phyloP scores from a whole-genome alignment of 2,888 invertebrate species.

The Harpagoxenus sublaevis region DNA sequence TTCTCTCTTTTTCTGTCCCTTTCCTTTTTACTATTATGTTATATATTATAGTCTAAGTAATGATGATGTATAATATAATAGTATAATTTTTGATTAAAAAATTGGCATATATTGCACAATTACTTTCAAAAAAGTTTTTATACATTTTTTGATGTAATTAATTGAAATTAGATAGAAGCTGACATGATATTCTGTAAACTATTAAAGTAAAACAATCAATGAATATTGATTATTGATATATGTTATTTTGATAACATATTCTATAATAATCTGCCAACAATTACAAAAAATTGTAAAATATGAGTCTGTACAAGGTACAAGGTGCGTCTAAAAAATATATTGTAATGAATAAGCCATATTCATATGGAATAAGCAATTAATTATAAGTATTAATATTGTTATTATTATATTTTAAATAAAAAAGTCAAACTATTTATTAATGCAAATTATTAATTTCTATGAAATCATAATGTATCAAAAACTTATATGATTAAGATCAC shows the following conservation, averaged over 20 bases:
- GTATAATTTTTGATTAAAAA: slow-evolving; percentile 19
- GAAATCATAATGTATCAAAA: neutral
- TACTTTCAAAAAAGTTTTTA: neutral
- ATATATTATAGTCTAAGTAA: neutral
- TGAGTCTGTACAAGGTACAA: slow-evolving; percentile 85
- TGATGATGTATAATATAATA: neutral
- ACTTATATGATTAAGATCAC: neutral
- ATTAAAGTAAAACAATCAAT: slow-evolving; percentile 20
- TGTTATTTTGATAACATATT: slow-evolving; percentile 39
- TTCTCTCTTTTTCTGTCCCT: neutral
- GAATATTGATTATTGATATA: slow-evolving; percentile 21
- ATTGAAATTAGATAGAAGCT: neutral
- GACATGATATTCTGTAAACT: neutral
- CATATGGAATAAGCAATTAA: slow-evolving; percentile 4
- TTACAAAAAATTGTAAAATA: slow-evolving; percentile 50
- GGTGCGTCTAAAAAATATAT: slow-evolving; percentile 78
- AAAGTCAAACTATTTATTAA: slow-evolving; percentile 8
- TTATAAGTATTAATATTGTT: neutral
- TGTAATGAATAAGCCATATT: slow-evolving; percentile 33
- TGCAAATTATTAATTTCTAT: slow-evolving; percentile 5
- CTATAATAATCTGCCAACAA: neutral
- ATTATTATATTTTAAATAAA: neutral
- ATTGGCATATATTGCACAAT: slow-evolving; percentile 16
- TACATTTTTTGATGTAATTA: neutral
- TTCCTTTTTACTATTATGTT: neutral